These are phyloP conservation scores for Nasonovia ribisnigri DNA, from an alignment of 2,888 invertebrate species.

Conservation along the genomic window DNA sequence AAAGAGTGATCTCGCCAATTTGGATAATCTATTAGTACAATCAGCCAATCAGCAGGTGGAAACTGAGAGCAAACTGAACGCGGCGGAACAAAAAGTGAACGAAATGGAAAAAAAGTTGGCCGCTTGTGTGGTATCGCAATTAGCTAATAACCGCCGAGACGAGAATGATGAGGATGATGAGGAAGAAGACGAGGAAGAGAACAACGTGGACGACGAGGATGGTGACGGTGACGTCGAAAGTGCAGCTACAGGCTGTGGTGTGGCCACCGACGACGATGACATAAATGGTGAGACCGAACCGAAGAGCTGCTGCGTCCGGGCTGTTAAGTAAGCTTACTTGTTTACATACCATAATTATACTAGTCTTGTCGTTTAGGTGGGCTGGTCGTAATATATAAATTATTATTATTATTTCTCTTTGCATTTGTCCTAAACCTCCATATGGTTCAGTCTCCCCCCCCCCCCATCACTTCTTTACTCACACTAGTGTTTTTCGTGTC, in stretches of 20 bases:
- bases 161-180: too few relatives aligned
- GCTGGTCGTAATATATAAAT: background rate
- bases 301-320: constrained; percentile 1
- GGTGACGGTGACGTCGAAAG: background rate
- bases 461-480: background rate
- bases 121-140: background rate
- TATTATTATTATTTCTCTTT: background rate
- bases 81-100: background rate
- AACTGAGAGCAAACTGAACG: background rate
- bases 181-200: background rate
- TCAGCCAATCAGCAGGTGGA: background rate
- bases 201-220: background rate
- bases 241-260: background rate
- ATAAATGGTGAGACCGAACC: background rate
- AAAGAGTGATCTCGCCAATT: background rate
- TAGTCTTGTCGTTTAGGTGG: background rate
- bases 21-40: background rate
- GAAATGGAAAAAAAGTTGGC: background rate
- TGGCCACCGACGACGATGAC: background rate
- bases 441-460: background rate
- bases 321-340: constrained; percentile 27
- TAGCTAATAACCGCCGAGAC: background rate
- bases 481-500: background rate
- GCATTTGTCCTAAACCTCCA: background rate
- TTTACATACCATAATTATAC: background rate